phyloP scores from a whole-genome alignment of 2,888 invertebrate species.

The Spisula subtruncata region DNA sequence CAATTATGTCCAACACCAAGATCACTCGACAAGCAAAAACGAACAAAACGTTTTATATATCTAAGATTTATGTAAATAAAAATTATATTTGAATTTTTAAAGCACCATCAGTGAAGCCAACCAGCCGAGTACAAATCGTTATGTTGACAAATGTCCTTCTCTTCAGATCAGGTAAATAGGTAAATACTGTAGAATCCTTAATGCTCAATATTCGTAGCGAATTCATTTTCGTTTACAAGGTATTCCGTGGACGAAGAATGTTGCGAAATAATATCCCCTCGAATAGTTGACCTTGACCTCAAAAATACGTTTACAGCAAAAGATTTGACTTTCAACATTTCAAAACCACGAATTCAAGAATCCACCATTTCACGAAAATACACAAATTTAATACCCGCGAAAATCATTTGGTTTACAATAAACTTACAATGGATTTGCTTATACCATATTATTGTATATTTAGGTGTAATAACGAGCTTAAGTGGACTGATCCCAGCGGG shows the following conservation, averaged over 20 bases:
- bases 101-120: too few relatives aligned
- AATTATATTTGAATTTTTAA: too few relatives aligned
- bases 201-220: too few relatives aligned
- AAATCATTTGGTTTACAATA: too few relatives aligned
- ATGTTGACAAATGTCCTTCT: too few relatives aligned
- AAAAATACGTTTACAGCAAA: not conserved
- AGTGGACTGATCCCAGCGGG: not conserved
- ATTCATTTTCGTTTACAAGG: not conserved
- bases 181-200: too few relatives aligned
- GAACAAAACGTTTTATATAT: too few relatives aligned
- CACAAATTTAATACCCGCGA: not conserved
- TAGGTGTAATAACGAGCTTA: not conserved
- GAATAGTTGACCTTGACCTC: not conserved
- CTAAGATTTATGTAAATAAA: too few relatives aligned
- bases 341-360: not conserved
- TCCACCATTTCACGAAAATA: not conserved
- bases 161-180: too few relatives aligned
- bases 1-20: too few relatives aligned
- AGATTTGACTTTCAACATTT: not conserved
- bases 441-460: not conserved
- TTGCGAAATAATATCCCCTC: not conserved
- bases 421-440: not conserved
- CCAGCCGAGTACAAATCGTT: too few relatives aligned
- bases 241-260: not conserved
- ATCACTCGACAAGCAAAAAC: too few relatives aligned